A percentile compares a stretch with the other conserved stretches of the same genome.
Evolutionary conservation across 2,888 invertebrate species (phyloP).

Genomic region (Noctua janthe): DNA sequence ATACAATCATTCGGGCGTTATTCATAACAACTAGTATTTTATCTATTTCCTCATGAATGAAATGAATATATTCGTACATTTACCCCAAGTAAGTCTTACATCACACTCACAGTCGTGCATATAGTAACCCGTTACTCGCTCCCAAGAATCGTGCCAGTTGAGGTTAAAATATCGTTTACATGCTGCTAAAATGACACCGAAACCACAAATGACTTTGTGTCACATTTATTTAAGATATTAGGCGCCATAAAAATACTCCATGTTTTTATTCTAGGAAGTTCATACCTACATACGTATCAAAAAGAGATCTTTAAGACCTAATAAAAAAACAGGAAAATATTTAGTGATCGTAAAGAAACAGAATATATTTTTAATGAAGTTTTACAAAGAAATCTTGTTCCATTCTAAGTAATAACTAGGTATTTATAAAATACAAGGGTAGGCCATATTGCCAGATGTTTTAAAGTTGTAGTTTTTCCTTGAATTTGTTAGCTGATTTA

Average conservation of each 20-base stretch:
- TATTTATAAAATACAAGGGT: neutral
- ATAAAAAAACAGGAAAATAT: neutral
- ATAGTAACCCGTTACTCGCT: neutral
- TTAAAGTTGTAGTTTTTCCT: neutral
- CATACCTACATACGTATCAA: neutral
- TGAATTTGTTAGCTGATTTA: neutral
- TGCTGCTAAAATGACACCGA: conserved; percentile 28
- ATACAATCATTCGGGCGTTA: neutral
- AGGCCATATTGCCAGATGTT: neutral
- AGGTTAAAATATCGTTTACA: conserved; percentile 47
- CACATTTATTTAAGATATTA: neutral
- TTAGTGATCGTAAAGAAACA: no score
- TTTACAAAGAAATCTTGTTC: neutral
- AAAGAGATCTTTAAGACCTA: neutral
- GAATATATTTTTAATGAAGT: neutral
- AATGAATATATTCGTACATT: neutral
- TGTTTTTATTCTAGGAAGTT: neutral
- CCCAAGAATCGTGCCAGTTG: conserved; percentile 21
- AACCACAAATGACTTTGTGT: conserved; percentile 33
- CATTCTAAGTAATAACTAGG: neutral
- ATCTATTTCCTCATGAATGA: conserved; percentile 1
- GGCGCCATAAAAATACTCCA: neutral
- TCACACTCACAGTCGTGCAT: neutral
- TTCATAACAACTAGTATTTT: neutral
- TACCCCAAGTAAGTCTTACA: neutral